A percentile compares a stretch with the other conserved stretches of the same genome.
Conservation (phyloP, 1,140 invertebrate species). For the Sitophilus oryzae region DNA sequence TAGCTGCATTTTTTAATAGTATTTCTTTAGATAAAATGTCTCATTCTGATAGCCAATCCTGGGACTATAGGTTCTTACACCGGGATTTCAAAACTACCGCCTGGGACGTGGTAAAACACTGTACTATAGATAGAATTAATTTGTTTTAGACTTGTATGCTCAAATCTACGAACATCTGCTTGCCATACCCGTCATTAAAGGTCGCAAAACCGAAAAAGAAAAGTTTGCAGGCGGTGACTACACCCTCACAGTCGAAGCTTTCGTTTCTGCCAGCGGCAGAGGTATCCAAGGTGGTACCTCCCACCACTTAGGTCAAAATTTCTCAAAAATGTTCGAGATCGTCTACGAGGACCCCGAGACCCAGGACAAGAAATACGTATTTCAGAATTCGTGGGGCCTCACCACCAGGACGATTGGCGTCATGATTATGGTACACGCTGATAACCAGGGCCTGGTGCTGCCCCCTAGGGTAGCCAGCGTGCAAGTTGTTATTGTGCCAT, state of each 20-base stretch:
- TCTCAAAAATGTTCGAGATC: slow-evolving; percentile 99
- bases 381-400: slow-evolving; percentile 98
- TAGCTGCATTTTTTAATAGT: too few species aligned
- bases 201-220: slow-evolving; percentile 97
- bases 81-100: not conserved
- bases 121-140: too few species aligned
- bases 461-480: slow-evolving; percentile 86
- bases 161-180: slow-evolving; percentile 87
- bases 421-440: slow-evolving; percentile 95
- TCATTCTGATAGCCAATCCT: too few species aligned
- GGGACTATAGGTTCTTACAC: too few species aligned
- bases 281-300: slow-evolving; percentile 96
- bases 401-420: slow-evolving; percentile 95
- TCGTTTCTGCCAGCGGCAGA: slow-evolving; percentile 88
- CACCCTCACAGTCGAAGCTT: slow-evolving; percentile 96
- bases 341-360: slow-evolving; percentile 89
- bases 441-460: slow-evolving; percentile 92
- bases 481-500: slow-evolving; percentile 89
- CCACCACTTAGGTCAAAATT: slow-evolving; percentile 98
- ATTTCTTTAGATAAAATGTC: too few species aligned
- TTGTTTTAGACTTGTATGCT: slow-evolving; percentile 69
- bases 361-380: slow-evolving; percentile 83
- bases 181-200: slow-evolving; percentile 92
- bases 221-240: slow-evolving; percentile 98
- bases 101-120: too few species aligned